Evolutionary conservation across 2,113 vertebrate species (phyloP), one percentile per base, ranked within the genome.

Genomic region (Antechinus stuartii): DNA sequence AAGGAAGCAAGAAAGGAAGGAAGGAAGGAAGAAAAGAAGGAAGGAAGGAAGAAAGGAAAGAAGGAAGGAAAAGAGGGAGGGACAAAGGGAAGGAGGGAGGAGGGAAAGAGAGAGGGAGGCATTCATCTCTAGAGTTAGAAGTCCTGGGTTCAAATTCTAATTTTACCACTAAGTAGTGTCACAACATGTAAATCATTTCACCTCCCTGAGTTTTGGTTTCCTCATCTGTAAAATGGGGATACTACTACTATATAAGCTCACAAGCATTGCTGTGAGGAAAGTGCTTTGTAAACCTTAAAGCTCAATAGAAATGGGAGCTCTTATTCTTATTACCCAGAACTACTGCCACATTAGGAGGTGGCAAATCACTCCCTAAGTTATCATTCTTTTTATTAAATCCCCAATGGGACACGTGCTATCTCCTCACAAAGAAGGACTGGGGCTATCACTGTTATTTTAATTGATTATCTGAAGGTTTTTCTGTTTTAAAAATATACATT

Each of bases 21-120:
- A 5, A 19, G 22, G 11, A 5, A 54, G 14, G 22, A 5, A 23
- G 2, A 3, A 23, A 2, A 1, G 22, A 23, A 0, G 4, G 22
- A 4, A 23, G 22, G 11, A 23, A 55, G 54, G 3, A 0, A 22
- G 54, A 0, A 3, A 54, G 54, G 3, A 3, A 10, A 4, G 16
- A 54, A 19, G 16, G 54, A 4, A 55, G 5, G 54, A 5, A 22
- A 55, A 5, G 22, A 22, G 3, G 22, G 16, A 55, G 22, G 22
- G 54, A 54, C 3, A 22, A 14, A 22, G 6, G 54, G 2, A 55
- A 3, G 54, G 54, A 54, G 6, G 54, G 54, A 22, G 54, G 23
- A 23, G 54, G 19, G 54, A 55, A 4, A 4, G 23, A 23, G 19
- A 22, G 23, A 55, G 54, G 54, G 23, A 55, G 68, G n/a, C 16